These are phyloP conservation scores for Mergus octosetaceus DNA, from an alignment of 2,797 vertebrate genomes.

Conservation along the genomic window DNA sequence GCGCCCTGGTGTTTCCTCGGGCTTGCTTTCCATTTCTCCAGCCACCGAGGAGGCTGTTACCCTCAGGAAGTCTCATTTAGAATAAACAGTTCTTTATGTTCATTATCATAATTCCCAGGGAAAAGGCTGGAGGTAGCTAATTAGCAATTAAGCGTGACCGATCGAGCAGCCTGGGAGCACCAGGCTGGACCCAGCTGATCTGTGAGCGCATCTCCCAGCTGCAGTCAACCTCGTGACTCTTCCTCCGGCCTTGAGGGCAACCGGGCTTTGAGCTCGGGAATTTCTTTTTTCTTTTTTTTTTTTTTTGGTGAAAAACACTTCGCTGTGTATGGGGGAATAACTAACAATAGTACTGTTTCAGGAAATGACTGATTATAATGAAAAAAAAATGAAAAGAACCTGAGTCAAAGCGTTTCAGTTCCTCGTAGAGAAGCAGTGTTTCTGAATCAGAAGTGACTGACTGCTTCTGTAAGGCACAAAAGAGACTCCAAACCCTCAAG, in stretches of 20 bases:
- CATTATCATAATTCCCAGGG: constrained; percentile 28
- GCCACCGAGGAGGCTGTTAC: constrained; percentile 57
- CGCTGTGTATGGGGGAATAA: neutral
- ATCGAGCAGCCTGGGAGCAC: neutral
- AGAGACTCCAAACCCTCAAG: neutral
- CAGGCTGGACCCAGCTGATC: neutral
- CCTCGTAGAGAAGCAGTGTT: neutral
- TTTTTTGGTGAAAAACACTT: neutral
- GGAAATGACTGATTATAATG: neutral
- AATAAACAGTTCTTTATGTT: constrained; percentile 64
- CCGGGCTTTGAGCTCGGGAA: neutral
- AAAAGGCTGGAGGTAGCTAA: constrained; percentile 30
- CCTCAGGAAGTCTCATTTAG: constrained; percentile 51
- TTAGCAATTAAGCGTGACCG: constrained; percentile 32
- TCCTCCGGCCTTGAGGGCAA: neutral
- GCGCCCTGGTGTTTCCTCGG: constrained; percentile 49
- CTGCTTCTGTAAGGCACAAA: neutral
- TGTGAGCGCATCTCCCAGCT: neutral
- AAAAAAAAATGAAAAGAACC: neutral
- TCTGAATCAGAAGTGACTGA: neutral
- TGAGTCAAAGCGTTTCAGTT: neutral
- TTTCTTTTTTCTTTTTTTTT: neutral
- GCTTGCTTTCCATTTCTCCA: constrained; percentile 64
- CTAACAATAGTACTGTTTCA: neutral
- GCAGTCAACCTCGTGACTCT: neutral